Conservation (phyloP, 23 tunicate species). For the Trididemnum nubilum region DNA sequence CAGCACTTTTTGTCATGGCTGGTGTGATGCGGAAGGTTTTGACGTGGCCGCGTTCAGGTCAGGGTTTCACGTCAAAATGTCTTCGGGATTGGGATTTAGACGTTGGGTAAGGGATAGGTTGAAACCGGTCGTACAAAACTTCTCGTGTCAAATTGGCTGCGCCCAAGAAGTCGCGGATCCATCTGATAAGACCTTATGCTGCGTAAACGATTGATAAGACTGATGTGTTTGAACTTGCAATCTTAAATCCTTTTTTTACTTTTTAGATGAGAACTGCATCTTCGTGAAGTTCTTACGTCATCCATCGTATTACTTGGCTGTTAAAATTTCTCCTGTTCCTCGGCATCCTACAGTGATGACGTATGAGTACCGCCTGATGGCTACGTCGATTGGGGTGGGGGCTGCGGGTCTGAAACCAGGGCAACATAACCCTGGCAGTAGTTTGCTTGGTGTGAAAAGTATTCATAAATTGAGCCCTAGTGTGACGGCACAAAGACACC, state of each 20-base stretch:
- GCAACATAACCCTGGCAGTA: constrained; percentile 4
- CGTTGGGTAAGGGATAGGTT: too few relatives aligned
- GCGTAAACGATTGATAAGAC: too few relatives aligned
- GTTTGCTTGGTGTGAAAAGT: not conserved
- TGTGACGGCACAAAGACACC: not conserved
- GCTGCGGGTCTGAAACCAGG: not conserved
- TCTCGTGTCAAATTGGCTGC: too few relatives aligned
- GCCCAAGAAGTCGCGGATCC: too few relatives aligned
- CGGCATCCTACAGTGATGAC: not conserved
- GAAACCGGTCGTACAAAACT: too few relatives aligned
- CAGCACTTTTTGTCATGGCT: too few relatives aligned
- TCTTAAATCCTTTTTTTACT: not conserved
- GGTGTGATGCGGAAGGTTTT: too few relatives aligned
- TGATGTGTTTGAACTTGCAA: too few relatives aligned
- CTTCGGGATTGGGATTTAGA: too few relatives aligned
- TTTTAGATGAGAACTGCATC: constrained; percentile 45
- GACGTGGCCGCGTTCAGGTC: too few relatives aligned
- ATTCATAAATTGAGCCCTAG: not conserved
- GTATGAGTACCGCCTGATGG: constrained; percentile 47
- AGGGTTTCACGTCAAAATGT: too few relatives aligned
- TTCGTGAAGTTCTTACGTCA: constrained; percentile 53
- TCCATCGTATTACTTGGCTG: constrained; percentile 57
- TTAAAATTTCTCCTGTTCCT: constrained; percentile 31
- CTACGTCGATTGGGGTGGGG: not conserved
- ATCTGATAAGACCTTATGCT: too few relatives aligned